phyloP scores from a whole-genome alignment of 2,113 vertebrate species.

The Notothenia rossii region DNA sequence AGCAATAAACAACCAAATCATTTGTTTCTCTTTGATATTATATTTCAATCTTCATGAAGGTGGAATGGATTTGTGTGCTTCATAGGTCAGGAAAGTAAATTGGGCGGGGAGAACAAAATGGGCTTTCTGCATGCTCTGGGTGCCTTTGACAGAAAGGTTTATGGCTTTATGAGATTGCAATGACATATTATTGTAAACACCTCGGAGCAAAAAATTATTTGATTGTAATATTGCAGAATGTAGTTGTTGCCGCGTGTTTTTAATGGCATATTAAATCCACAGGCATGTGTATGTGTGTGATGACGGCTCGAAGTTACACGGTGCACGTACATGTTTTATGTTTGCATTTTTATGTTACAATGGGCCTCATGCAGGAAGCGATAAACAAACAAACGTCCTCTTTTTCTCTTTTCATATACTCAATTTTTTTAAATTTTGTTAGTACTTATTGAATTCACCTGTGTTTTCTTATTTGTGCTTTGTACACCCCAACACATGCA shows the following conservation, averaged over 20 bases:
- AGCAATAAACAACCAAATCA: not conserved
- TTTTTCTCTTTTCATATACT: no score
- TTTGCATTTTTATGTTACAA: not conserved
- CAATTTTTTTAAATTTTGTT: no score
- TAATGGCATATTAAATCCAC: conserved; percentile 56
- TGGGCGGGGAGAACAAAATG: conserved; percentile 46
- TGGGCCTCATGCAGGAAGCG: no score
- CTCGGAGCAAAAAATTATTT: conserved; percentile 65
- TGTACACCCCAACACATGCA: no score
- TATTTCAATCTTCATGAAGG: conserved; percentile 8
- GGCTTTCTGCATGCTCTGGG: conserved; percentile 34
- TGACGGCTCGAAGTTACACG: not conserved
- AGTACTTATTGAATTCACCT: no score
- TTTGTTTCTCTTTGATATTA: conserved; percentile 19
- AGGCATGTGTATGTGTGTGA: conserved; percentile 5
- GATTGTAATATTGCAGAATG: conserved; percentile 38
- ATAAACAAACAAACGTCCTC: no score
- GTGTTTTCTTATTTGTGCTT: no score
- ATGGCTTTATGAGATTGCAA: conserved; percentile 65
- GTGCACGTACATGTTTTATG: not conserved
- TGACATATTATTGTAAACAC: conserved; percentile 68
- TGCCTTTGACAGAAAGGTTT: conserved; percentile 63
- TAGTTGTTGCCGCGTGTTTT: conserved; percentile 28
- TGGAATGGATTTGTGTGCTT: conserved; percentile 43
- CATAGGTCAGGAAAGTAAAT: conserved; percentile 56